Evolutionary conservation across 2,888 invertebrate genomes (phyloP), one percentile per base, ranked within the genome.

Genomic region (Phalera bucephala): DNA sequence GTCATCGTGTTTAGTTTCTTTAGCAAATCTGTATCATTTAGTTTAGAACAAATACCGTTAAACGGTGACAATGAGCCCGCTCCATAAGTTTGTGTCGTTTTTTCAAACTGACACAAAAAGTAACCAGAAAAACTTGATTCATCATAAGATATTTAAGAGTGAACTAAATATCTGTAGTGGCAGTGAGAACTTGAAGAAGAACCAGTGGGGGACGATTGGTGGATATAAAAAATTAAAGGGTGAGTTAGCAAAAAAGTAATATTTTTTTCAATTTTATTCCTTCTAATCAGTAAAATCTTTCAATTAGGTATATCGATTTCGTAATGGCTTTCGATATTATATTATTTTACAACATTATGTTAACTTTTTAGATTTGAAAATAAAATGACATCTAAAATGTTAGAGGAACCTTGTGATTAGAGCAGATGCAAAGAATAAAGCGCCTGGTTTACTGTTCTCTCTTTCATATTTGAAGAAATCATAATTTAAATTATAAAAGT

Each of bases 31-130:
- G n/a, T 14, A 28, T 25, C 1, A 23, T 28, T 32, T 28, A 38
- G 36, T 33, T 33, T 33, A 6, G 17, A 20, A 26, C 15, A n/a
- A 26, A 31, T 31, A 22, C 25, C 19, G 17, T 27, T 30, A 40
- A 8, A 25, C 33, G 21, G 23, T 25, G 38, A 74, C 57, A 54
- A 93, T 93, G 92, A 92, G 91, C 61, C 92, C 93, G 19, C 72
- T 93, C 26, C 91, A 92, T 54, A 91, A 91, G 68, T 85, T 93
- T 33, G 92, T 92, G 46, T 91, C 92, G 37, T 84, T 93, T 49
- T 93, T 93, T 67, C 91, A 92, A 73, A 72, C 83, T 31, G 92
- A 92, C 63, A 77, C 84, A 19, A 91, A 90, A 50, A 87, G 79
- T 52, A 90, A 82, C 62, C 74, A 79, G 15, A 81, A 77, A 58